Base-by-base conservation (phyloP, 2,888 invertebrate species). In the Tuberolachnus salignus region DNA sequence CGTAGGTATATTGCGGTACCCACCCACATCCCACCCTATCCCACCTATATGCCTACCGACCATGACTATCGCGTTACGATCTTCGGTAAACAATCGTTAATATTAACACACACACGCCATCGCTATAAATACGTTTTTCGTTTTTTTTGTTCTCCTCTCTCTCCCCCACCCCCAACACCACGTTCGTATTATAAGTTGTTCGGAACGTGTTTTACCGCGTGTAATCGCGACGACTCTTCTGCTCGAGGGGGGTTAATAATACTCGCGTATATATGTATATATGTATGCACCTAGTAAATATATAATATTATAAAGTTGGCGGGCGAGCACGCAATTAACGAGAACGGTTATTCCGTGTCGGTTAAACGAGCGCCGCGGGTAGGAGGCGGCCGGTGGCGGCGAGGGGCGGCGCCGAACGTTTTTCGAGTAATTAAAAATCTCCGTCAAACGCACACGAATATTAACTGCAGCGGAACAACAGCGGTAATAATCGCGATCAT, bases 31-130 rank as follows among this genome's bases (percentile, higher is more conserved):
- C 3, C 34, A 6, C 34, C 3, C 34, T 6, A 6, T 34, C 6
- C 3, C 34, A 34, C 3, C n/a, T 34, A 34, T 6, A 34, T 34
- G 34, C 34, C n/a, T n/a, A n/a, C n/a, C n/a, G n/a, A n/a, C n/a
- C n/a, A 34, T 6, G 6, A 6, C 34, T 34, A 34, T 34, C 34
- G 34, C 6, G 3, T 4, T 34, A 53, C 73, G n/a, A 73, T 73
- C 73, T 63, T 64, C 63, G 73, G 42, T n/a, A 73, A 73, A 73
- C 63, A 73, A 73, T 73, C 23, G 73, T 73, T 63, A 53, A 73
- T 61, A 53, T 64, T 23, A 64, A 73, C 73, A 64, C 63, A 63
- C 51, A 73, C 73, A 64, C 63, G 73, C 51, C 53, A 64, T 61
- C 49, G 49, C 51, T 21, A 51, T 61, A 61, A 72, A 64, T 64